These are phyloP conservation scores for Drosophila pullipes DNA, from an alignment of 2,888 invertebrate genomes.

Conservation along the genomic window DNA sequence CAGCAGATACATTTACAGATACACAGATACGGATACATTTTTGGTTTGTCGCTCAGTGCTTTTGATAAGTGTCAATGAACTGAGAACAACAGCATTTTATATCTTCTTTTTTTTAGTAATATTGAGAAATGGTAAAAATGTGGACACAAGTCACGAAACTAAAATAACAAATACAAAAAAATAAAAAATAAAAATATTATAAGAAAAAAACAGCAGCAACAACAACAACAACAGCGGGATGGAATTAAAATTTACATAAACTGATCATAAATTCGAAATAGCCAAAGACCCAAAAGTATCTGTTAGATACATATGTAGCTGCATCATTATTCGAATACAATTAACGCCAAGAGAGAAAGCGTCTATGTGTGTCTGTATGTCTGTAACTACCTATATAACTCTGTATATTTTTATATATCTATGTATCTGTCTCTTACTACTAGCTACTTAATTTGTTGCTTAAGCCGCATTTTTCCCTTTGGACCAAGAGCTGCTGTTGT, in stretches of 20 bases:
- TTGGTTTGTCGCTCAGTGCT: conserved; percentile 31
- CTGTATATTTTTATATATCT: not conserved
- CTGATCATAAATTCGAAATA: conserved; percentile 77
- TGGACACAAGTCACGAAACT: conserved; percentile 38
- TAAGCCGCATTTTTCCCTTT: conserved; percentile 27
- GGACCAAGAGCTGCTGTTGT: not conserved
- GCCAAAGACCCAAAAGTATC: conserved; percentile 54
- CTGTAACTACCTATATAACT: conserved; percentile 4
- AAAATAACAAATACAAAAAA: conserved; percentile 21
- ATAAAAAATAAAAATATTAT: conserved; percentile 30
- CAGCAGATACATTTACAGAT: conserved; percentile 23
- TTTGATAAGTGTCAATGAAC: conserved; percentile 70
- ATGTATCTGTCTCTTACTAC: not conserved
- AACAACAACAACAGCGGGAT: conserved; percentile 44
- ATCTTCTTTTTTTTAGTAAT: conserved; percentile 27
- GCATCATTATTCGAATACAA: conserved; percentile 77
- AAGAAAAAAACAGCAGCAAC: conserved; percentile 40
- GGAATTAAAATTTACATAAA: conserved; percentile 78
- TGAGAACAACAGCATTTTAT: conserved; percentile 18
- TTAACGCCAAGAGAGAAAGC: conserved; percentile 72
- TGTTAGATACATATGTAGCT: conserved; percentile 47
- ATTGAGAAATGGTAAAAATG: conserved; percentile 62
- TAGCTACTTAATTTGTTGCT: conserved; percentile 34
- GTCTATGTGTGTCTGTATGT: conserved; percentile 15
- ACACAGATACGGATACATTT: conserved; percentile 34